These are phyloP conservation scores for Mellilla xanthometata DNA, from an alignment of 2,888 invertebrate genomes.

Conservation along the genomic window DNA sequence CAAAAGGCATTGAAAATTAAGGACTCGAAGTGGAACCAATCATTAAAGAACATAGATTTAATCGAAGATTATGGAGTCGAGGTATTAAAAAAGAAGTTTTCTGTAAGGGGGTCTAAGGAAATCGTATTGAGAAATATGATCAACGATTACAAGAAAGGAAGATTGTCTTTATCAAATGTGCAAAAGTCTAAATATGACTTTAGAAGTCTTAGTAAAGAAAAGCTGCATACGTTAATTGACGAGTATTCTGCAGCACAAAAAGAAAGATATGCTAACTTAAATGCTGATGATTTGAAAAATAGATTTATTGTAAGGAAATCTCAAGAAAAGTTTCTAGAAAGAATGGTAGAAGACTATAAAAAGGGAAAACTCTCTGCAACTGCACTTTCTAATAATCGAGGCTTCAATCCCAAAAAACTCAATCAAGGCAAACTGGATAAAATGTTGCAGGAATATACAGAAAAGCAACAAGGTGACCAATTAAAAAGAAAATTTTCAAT, in stretches of 20 bases:
- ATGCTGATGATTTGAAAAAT: conserved; percentile 33
- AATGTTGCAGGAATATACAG: conserved; percentile 37
- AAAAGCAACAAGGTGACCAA: conserved; percentile 11
- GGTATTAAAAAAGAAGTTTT: conserved; percentile 33
- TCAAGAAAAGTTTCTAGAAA: conserved; percentile 23
- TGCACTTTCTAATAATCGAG: conserved; percentile 33
- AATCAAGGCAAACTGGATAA: conserved; percentile 32
- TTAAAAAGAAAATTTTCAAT: conserved; percentile 19
- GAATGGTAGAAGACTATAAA: conserved; percentile 32
- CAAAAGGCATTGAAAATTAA: conserved; percentile 30
- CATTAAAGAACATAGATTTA: conserved; percentile 36
- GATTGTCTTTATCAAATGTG: conserved; percentile 25
- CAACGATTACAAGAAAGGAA: conserved; percentile 30
- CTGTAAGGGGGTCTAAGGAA: conserved; percentile 27
- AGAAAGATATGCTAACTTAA: conserved; percentile 11
- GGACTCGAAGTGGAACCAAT: conserved; percentile 31
- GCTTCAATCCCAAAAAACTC: conserved; percentile 33
- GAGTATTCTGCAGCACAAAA: conserved; percentile 21
- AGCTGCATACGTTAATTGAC: conserved; percentile 17
- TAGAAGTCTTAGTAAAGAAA: conserved; percentile 24
- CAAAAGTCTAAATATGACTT: conserved; percentile 23
- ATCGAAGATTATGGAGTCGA: conserved; percentile 31
- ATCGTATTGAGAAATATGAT: conserved; percentile 30
- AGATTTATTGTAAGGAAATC: conserved; percentile 29
- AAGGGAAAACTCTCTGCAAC: conserved; percentile 34